Base-by-base conservation (phyloP, 2,113 vertebrate genomes). In the Oryzias woworae region DNA sequence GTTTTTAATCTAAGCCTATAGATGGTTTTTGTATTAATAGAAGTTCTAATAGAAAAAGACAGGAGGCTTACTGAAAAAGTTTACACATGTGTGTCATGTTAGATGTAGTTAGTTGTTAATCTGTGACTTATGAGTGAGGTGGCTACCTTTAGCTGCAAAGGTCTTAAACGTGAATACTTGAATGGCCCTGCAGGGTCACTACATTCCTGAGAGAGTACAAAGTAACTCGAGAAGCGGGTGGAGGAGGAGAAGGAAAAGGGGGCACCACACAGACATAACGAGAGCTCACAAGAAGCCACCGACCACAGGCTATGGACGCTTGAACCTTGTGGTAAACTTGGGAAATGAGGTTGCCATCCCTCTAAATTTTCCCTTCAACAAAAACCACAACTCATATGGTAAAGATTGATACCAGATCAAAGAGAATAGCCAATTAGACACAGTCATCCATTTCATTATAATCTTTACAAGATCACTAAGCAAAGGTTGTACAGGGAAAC, bases 281-380 rank as follows among this genome's bases (percentile, higher is more conserved):
- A 81, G 73, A 80, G 60, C 59, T 54, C 68, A 62, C 75, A 62
- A 66, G 50, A 41, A 73, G 57, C 58, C 57, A 22, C 65, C 74
- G 83, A 88, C 86, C 89, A 84, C 87, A 87, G 78, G 81, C 83
- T 79, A 72, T 61, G 84, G 71, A 78, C 17, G 80, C 76, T 86
- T 89, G 87, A 89, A 88, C 83, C 69, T 69, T 86, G 89, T 69
- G 89, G 86, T 84, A 74, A 84, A 82, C 75, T 80, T 84, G 83
- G 87, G 86, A 87, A 89, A 89, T 85, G 83, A 87, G 87, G 86
- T 83, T 88, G 77, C 78, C 85, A 78, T 83, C 82, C 75, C 69
- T 76, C 77, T 81, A 70, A 80, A 83, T 85, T 85, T 86, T 75
- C 78, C 80, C 78, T 76, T 84, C 73, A 83, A 83, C 70, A 64